Evolutionary conservation across 2,113 vertebrate species (phyloP), one percentile per base, ranked within the genome.

Genomic region (Perca schrenkii): DNA sequence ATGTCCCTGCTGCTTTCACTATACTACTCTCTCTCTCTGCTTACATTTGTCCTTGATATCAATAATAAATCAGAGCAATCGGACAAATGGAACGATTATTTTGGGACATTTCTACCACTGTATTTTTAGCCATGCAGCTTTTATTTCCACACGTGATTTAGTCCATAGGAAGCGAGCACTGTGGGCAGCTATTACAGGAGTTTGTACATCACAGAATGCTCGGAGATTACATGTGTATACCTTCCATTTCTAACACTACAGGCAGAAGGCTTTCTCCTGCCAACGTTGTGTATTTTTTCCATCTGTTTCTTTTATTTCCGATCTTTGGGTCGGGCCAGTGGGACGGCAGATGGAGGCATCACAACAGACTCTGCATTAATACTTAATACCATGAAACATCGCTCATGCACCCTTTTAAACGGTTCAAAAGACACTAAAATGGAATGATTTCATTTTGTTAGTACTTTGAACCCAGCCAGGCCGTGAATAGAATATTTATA

Each of bases 31-130:
- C 68, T 52, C 31, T 34, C 4, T 28, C 56, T 17, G 16, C 16
- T 74, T 25, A 13, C 86, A 88, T 70, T 73, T 69, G 56, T 82
- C 53, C 69, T 36, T 14, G 14, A 67, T 56, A 91, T 94, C 50
- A 94, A 92, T 92, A 90, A 93, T 94, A 84, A 52, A 94, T 84
- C 77, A 77, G 68, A 31, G 46, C 83, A 93, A 91, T 93, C 25
- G 40, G 82, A 93, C 91, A 94, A 94, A 94, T 92, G 89, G 91
- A 89, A 86, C 2, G 11, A 60, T 74, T 86, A 80, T 89, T 90
- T 86, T n/a, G 70, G 74, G 31, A 56, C 77, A 80, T 94, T 93
- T 88, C 67, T 90, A 71, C 84, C 16, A 81, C 87, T 93, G 88
- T 92, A 94, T 94, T 93, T 94, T 91, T 92, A 92, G 86, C 36